Evolutionary conservation across 1,140 invertebrate genomes (phyloP).

Genomic region (Metaphire vulgaris): DNA sequence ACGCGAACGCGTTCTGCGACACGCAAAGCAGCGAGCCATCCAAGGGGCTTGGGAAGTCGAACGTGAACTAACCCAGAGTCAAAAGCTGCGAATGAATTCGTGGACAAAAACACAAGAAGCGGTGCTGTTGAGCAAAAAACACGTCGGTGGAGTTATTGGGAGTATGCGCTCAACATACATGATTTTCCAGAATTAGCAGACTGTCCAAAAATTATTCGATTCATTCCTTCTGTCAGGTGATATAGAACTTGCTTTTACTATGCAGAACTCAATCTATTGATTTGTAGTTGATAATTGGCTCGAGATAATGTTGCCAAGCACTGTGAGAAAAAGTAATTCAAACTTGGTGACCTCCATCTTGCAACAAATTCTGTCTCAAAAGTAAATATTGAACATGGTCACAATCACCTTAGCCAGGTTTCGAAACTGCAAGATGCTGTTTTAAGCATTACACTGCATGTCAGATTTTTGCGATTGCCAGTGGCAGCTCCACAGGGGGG

Average conservation of each 20-base stretch:
- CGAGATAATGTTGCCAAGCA: no score
- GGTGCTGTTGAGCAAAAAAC: constrained; percentile 74
- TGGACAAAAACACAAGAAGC: constrained; percentile 73
- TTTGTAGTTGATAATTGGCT: no score
- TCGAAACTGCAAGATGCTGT: no score
- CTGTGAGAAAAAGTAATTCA: no score
- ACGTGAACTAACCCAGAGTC: constrained; percentile 70
- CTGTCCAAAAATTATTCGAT: constrained; percentile 84
- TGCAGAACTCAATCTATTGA: no score
- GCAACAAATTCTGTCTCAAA: no score
- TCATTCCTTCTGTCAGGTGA: constrained; percentile 31
- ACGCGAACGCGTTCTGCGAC: constrained; percentile 74
- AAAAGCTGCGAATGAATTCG: constrained; percentile 56
- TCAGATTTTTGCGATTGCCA: no score
- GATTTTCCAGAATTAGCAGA: constrained; percentile 85
- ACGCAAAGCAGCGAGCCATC: constrained; percentile 75
- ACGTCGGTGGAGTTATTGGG: constrained; percentile 82
- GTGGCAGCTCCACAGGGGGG: no score
- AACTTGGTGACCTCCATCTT: no score
- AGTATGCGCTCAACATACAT: constrained; percentile 81
- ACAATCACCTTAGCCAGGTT: no score
- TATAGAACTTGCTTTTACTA: neutral
- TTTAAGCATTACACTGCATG: no score
- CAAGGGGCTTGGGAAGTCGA: constrained; percentile 86
- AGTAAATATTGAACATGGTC: no score